phyloP scores from a whole-genome alignment of 2,113 vertebrate genomes.

The Psephotus haematonotus region DNA sequence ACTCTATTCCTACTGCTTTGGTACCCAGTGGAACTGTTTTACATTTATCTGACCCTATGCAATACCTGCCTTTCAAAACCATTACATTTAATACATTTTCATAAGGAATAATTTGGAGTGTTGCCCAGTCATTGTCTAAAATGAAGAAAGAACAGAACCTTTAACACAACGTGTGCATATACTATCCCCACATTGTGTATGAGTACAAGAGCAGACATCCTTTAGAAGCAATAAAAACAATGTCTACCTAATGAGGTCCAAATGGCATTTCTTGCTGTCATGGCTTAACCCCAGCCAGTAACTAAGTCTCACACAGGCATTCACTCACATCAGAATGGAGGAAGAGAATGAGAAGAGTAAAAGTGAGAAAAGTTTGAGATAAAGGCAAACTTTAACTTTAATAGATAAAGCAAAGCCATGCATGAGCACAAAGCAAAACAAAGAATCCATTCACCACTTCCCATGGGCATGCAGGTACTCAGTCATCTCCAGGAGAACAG shows the following conservation, averaged over 20 bases:
- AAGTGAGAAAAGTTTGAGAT: not conserved
- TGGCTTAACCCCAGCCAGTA: not conserved
- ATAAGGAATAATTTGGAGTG: constrained; percentile 14
- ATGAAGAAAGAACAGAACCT: not conserved
- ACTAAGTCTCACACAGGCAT: not conserved
- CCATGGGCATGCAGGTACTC: not conserved
- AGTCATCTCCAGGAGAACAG: not conserved
- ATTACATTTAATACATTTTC: constrained; percentile 48
- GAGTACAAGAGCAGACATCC: not conserved
- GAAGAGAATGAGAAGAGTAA: not conserved
- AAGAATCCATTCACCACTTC: not conserved
- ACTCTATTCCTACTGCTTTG: constrained; percentile 18
- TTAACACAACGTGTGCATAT: not conserved
- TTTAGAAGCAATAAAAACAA: not conserved
- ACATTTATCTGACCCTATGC: constrained; percentile 41
- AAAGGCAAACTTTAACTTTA: not conserved
- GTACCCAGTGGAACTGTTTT: constrained; percentile 42
- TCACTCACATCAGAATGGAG: fast-evolving
- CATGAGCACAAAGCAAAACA: not conserved
- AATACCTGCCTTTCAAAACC: constrained; percentile 28
- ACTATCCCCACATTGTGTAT: not conserved
- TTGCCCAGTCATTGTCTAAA: constrained; percentile 43
- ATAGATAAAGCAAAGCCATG: not conserved
- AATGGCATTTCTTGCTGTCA: not conserved
- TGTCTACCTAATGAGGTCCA: constrained; percentile 20